Evolutionary conservation across 1,140 invertebrate genomes (phyloP).

Genomic region (Plodia interpunctella): DNA sequence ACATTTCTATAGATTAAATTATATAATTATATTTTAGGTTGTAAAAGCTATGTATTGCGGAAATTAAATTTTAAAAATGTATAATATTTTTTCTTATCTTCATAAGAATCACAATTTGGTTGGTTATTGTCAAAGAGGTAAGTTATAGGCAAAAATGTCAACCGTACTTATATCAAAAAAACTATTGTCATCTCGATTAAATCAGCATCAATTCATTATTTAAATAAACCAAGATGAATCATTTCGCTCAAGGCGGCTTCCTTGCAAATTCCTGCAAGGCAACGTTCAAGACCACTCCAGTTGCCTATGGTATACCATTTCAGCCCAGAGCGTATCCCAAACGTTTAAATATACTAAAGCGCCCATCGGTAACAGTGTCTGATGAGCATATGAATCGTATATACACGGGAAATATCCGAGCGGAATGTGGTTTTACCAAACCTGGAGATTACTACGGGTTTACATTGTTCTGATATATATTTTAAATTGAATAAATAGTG

Average conservation of each 20-base stretch:
- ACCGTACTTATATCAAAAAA: too few relatives aligned
- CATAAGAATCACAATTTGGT: too few relatives aligned
- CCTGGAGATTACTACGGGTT: background rate
- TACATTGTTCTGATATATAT: background rate
- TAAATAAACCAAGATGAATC: constrained; percentile 47
- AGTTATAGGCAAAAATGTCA: too few relatives aligned
- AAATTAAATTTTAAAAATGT: too few relatives aligned
- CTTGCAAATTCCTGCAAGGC: constrained; percentile 31
- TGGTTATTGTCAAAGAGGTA: too few relatives aligned
- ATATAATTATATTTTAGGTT: too few relatives aligned
- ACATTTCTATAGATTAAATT: too few relatives aligned
- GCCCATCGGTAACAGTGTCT: constrained; percentile 13
- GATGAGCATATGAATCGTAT: constrained; percentile 22
- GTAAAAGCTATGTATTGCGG: too few relatives aligned
- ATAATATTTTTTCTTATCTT: too few relatives aligned
- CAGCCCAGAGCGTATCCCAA: constrained; percentile 18
- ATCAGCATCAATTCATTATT: too few relatives aligned
- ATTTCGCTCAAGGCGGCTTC: constrained; percentile 34
- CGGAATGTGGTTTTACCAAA: constrained; percentile 10
- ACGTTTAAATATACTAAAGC: constrained; percentile 11
- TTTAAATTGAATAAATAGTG: background rate
- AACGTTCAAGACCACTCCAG: constrained; percentile 38
- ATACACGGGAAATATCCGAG: constrained; percentile 30
- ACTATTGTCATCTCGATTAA: too few relatives aligned
- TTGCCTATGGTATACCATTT: constrained; percentile 19